A percentile compares a stretch with the other conserved stretches of the same genome.
Conservation (phyloP, 2,888 invertebrate genomes). For the Coenonympha arcania region DNA sequence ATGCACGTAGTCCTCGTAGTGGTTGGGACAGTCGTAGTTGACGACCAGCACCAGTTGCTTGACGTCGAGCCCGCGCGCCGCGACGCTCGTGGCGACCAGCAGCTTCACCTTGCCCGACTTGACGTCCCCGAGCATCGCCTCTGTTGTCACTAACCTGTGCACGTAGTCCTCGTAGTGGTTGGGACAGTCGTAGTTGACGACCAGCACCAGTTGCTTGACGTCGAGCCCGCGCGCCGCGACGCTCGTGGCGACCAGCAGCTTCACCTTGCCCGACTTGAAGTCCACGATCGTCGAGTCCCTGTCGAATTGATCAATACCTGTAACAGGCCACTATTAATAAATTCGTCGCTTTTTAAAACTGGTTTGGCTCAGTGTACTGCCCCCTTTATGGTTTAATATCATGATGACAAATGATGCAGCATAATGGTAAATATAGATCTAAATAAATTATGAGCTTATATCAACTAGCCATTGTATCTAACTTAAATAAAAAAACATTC, state of each 20-base stretch:
- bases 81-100: too few relatives aligned
- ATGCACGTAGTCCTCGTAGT: too few relatives aligned
- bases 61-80: too few relatives aligned
- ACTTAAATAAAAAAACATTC: too few relatives aligned
- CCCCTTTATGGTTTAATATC: background rate
- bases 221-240: slow-evolving; percentile 99
- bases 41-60: too few relatives aligned
- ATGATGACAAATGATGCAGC: too few relatives aligned
- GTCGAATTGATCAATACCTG: slow-evolving; percentile 98
- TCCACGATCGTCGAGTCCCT: slow-evolving; percentile 97
- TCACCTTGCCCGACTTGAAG: slow-evolving; percentile 96
- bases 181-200: slow-evolving; percentile 99
- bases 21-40: too few relatives aligned
- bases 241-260: slow-evolving; percentile 95
- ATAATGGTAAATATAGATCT: too few relatives aligned
- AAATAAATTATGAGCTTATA: too few relatives aligned
- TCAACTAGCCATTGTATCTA: too few relatives aligned
- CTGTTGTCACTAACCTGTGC: slow-evolving; percentile 77
- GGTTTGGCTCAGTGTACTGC: slow-evolving; percentile 12
- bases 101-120: too few relatives aligned
- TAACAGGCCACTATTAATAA: slow-evolving; percentile 67
- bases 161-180: slow-evolving; percentile 99
- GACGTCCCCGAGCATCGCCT: background rate
- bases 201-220: slow-evolving; percentile 96
- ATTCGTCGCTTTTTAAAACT: slow-evolving; percentile 29